Base-by-base conservation (phyloP, 2,888 invertebrate genomes). In the Athrips mouffetella region DNA sequence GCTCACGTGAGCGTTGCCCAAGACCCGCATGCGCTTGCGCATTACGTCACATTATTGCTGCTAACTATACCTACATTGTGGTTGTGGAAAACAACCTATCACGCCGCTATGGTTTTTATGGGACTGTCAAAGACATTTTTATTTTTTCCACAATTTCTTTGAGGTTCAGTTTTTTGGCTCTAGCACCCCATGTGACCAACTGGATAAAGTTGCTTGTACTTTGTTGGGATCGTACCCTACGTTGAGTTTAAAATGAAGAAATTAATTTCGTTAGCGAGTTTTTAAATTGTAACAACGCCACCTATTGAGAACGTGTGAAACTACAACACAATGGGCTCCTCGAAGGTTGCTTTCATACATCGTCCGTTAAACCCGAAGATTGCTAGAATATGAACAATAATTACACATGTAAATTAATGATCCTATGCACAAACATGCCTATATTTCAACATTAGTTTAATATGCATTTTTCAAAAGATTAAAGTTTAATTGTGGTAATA, bases 21-120 rank as follows among this genome's bases (percentile, higher is more conserved):
- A 55, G 51, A 48, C 53, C 52, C 52, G 53, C 55, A 55, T 55
- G 33, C 10, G n/a, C 37, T 31, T 49, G 48, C 46, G 31, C 47
- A 7, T 68, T 65, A 65, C 64, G 54, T 65, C 65, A 67, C 49
- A 42, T n/a, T n/a, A n/a, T n/a, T n/a, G n/a, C n/a, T n/a, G 25
- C 4, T 6, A 25, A 25, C 25, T 25, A 8, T 8, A 8, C 25
- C 25, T 25, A 8, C 25, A 8, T n/a, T n/a, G n/a, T n/a, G 30
- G 4, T 11, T 5, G 6, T 30, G n/a, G n/a, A 10, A 30, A 30
- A 10, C 30, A 30, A 30, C 3, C 30, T n/a, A n/a, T n/a, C n/a
- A n/a, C n/a, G n/a, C n/a, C n/a, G n/a, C n/a, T n/a, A n/a, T n/a
- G n/a, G n/a, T n/a, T n/a, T n/a, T n/a, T n/a, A n/a, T n/a, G n/a